Evolutionary conservation across 2,797 vertebrate species (phyloP), one percentile per base, ranked within the genome.

Genomic region (Echiichthys vipera): DNA sequence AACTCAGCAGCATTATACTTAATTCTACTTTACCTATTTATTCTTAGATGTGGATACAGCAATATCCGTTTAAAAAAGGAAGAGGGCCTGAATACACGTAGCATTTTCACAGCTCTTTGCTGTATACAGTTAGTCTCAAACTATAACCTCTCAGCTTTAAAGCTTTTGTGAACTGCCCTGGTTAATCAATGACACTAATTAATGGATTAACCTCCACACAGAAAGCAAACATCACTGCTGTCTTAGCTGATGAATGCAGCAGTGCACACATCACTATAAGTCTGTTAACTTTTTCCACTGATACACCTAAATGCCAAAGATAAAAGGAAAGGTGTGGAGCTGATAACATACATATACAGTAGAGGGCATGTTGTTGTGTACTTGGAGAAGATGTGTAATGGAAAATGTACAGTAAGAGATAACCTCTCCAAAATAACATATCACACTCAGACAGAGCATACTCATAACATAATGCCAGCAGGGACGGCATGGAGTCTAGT

Each of bases 121-220:
- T n/a, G 8, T 34, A 25, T 8, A 12, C 13, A 51, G 12, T 39
- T 20, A 2, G 0, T 40, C 14, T 39, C 13, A 25, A n/a, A 37
- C 45, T 63, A 42, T 39, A n/a, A 24, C 10, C 18, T 39, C 5
- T 53, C 18, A 18, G 22, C 36, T 58, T 51, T 20, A 57, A 71
- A 5, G 47, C 9, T 30, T 11, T 34, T 71, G 56, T 46, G 13
- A 47, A 37, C 24, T 1, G 42, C 42, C 40, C n/a, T 10, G 18
- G 58, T 81, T 71, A 84, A 86, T 87, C 83, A 80, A 65, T 88
- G 67, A 59, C 29, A 42, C 24, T 42, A 76, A 79, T 63, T 50
- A 1, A 78, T 65, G 72, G 30, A 83, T 81, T 63, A 73, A 81
- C 78, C 56, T 71, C 64, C 54, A 42, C 50, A n/a, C 14, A 29